Conservation (phyloP, 2,888 invertebrate species). For the Acronicta alni region DNA sequence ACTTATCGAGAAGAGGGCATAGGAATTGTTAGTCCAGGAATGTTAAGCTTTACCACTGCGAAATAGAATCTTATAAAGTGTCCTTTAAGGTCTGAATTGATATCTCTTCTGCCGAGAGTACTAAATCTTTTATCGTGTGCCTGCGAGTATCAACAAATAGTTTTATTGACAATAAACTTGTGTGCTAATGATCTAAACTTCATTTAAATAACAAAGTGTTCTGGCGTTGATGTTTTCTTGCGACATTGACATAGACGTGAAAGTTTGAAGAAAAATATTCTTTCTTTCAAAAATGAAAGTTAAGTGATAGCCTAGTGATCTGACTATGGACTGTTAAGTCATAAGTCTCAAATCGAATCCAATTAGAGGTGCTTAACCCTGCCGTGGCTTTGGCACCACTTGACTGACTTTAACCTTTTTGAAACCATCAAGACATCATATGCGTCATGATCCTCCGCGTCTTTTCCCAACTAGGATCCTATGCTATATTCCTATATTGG, state of each 20-base stretch:
- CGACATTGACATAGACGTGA: background rate
- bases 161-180: slow-evolving; percentile 40
- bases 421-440: too few relatives aligned
- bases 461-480: too few relatives aligned
- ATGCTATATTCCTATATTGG: too few relatives aligned
- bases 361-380: too few relatives aligned
- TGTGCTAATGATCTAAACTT: slow-evolving; percentile 13
- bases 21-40: slow-evolving; percentile 63
- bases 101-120: background rate
- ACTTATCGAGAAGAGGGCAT: slow-evolving; percentile 54
- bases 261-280: too few relatives aligned
- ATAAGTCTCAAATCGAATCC: too few relatives aligned
- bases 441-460: too few relatives aligned
- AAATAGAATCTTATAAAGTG: slow-evolving; percentile 28
- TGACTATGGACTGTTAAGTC: too few relatives aligned
- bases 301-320: too few relatives aligned
- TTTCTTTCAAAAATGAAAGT: too few relatives aligned
- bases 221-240: background rate
- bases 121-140: slow-evolving; percentile 12
- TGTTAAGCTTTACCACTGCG: slow-evolving; percentile 51
- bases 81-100: slow-evolving; percentile 25
- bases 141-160: slow-evolving; percentile 34
- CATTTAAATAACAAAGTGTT: slow-evolving; percentile 5
- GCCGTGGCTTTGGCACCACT: too few relatives aligned
- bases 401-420: too few relatives aligned